These are phyloP conservation scores for Ctenoplectra terminalis DNA, from an alignment of 1,140 invertebrate species.

Conservation along the genomic window DNA sequence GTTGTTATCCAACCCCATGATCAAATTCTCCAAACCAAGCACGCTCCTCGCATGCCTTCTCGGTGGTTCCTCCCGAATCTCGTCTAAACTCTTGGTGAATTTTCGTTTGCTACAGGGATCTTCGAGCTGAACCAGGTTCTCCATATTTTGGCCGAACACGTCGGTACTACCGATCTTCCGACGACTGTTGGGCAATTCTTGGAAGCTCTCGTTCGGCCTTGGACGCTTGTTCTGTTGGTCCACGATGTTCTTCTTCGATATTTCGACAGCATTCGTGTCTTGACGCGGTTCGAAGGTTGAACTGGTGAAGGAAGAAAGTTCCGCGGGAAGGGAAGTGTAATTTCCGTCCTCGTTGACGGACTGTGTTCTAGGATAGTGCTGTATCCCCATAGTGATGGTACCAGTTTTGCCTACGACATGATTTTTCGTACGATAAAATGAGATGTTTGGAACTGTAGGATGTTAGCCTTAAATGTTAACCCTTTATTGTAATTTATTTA, in stretches of 20 bases:
- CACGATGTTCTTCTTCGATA: constrained; percentile 21
- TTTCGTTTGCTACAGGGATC: constrained; percentile 65
- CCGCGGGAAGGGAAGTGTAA: constrained; percentile 74
- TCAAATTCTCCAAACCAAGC: constrained; percentile 62
- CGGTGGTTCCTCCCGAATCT: constrained; percentile 74
- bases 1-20: constrained; percentile 50
- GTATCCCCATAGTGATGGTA: constrained; percentile 75
- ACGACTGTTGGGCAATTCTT: constrained; percentile 52
- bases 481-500: no score
- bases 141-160: constrained; percentile 78
- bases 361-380: constrained; percentile 74
- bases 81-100: constrained; percentile 76
- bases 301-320: constrained; percentile 74
- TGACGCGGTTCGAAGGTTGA: constrained; percentile 74
- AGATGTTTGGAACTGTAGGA: no score
- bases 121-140: constrained; percentile 76
- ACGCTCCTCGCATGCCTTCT: constrained; percentile 68
- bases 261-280: constrained; percentile 25
- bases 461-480: no score
- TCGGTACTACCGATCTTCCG: constrained; percentile 76
- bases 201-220: constrained; percentile 46
- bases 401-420: constrained; percentile 68
- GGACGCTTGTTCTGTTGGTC: constrained; percentile 42
- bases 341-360: constrained; percentile 69
- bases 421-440: no score